A percentile compares a stretch with the other conserved stretches of the same genome.
phyloP scores from a whole-genome alignment of 2,888 invertebrate species.

The Caenorhabditis afra region DNA sequence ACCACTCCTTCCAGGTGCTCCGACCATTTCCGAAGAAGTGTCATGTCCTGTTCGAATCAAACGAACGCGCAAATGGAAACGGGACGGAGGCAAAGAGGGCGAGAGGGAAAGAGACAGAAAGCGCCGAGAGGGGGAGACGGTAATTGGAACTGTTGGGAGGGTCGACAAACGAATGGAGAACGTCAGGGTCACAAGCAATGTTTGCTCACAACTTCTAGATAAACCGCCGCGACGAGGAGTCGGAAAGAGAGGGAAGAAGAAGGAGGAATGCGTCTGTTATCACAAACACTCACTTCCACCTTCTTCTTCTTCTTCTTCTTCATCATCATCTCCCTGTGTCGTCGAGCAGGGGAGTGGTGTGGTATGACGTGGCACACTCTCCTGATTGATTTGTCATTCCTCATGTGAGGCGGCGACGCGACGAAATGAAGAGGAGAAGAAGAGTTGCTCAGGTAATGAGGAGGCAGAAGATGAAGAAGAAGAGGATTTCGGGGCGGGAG shows the following conservation, averaged over 20 bases:
- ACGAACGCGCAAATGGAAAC: neutral
- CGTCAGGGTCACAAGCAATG: constrained; percentile 21
- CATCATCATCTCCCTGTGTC: neutral
- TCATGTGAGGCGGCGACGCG: neutral
- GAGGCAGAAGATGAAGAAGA: constrained; percentile 21
- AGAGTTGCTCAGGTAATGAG: constrained; percentile 25
- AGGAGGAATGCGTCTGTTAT: constrained; percentile 17
- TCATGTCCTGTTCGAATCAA: neutral
- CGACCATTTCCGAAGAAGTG: neutral
- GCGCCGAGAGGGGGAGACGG: neutral
- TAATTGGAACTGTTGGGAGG: constrained; percentile 20
- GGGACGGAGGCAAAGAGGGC: neutral
- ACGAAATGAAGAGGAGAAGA: neutral
- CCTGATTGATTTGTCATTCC: neutral
- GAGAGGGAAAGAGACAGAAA: neutral
- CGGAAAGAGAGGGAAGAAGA: neutral
- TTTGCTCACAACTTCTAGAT: constrained; percentile 49
- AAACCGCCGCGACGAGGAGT: no score
- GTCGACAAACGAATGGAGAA: neutral
- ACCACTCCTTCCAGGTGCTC: neutral
- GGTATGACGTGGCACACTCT: constrained; percentile 4
- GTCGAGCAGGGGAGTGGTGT: neutral
- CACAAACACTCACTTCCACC: constrained; percentile 19
- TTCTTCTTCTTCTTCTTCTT: neutral
- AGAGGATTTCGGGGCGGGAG: constrained; percentile 9